These are phyloP conservation scores for Polypedilum pembai DNA, from an alignment of 1,140 invertebrate species.

Conservation along the genomic window DNA sequence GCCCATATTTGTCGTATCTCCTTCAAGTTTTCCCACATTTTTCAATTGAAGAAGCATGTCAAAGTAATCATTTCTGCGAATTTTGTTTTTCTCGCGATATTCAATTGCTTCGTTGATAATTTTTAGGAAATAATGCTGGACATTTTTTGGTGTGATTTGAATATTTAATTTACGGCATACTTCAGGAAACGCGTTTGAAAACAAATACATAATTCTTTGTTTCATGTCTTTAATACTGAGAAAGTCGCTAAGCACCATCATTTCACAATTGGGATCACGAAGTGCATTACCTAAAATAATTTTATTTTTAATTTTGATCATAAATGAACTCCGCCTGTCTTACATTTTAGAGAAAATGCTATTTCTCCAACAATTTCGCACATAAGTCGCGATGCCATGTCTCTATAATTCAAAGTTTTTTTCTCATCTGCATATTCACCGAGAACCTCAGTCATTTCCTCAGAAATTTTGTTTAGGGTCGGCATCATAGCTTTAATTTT, in stretches of 20 bases:
- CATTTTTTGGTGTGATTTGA: conserved; percentile 31
- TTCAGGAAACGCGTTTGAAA: not conserved
- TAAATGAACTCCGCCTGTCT: not conserved
- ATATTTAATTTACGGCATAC: conserved; percentile 4
- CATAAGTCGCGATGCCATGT: conserved; percentile 5
- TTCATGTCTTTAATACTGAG: conserved; percentile 5
- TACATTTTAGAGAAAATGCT: not conserved
- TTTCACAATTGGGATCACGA: conserved; percentile 23
- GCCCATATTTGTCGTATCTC: conserved; percentile 45
- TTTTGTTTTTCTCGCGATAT: conserved; percentile 43
- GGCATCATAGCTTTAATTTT: conserved; percentile 50
- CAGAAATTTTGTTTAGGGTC: conserved; percentile 38
- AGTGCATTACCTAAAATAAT: conserved; percentile 8
- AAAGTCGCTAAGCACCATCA: not conserved
- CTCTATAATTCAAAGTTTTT: not conserved
- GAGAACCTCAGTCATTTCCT: conserved; percentile 31
- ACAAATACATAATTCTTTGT: not conserved
- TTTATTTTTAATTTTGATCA: not conserved
- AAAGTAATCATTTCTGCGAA: conserved; percentile 45
- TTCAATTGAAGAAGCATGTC: conserved; percentile 44
- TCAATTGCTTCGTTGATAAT: conserved; percentile 46
- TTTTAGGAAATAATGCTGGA: conserved; percentile 44
- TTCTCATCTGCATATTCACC: not conserved
- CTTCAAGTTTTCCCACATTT: conserved; percentile 38
- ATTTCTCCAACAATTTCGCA: conserved; percentile 11